Evolutionary conservation across 2,797 vertebrate genomes (phyloP).

Genomic region (Darevskia nairensis): DNA sequence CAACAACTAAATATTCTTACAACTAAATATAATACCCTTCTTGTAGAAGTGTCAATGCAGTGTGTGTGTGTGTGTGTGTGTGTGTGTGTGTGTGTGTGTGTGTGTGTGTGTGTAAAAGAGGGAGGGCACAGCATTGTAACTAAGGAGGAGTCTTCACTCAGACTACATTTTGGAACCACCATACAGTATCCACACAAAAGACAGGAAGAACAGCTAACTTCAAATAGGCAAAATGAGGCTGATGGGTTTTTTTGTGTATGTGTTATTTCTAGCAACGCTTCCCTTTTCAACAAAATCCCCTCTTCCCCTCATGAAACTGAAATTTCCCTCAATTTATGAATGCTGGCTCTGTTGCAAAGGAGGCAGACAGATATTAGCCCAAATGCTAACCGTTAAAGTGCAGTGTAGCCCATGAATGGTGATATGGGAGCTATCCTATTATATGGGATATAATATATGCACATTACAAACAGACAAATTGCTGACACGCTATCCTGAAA

Average conservation of each 20-base stretch:
- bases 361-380: background rate
- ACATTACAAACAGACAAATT: background rate
- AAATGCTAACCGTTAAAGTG: background rate
- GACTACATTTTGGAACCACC: background rate
- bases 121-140: too few relatives aligned
- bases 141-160: background rate
- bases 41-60: background rate
- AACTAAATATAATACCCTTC: background rate
- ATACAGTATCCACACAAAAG: background rate
- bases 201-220: background rate
- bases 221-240: background rate
- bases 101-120: background rate
- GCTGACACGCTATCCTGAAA: background rate
- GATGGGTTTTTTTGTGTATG: too few relatives aligned
- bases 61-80: background rate
- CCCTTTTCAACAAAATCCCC: background rate
- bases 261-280: background rate
- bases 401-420: background rate
- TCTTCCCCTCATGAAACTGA: background rate
- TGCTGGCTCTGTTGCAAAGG: background rate
- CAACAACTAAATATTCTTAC: background rate
- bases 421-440: background rate
- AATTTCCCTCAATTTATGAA: background rate
- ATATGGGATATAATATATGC: background rate
- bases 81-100: background rate